Conservation (phyloP, 30 jellyfish, hydroid and myxozoan species). For the Morbakka virulenta region DNA sequence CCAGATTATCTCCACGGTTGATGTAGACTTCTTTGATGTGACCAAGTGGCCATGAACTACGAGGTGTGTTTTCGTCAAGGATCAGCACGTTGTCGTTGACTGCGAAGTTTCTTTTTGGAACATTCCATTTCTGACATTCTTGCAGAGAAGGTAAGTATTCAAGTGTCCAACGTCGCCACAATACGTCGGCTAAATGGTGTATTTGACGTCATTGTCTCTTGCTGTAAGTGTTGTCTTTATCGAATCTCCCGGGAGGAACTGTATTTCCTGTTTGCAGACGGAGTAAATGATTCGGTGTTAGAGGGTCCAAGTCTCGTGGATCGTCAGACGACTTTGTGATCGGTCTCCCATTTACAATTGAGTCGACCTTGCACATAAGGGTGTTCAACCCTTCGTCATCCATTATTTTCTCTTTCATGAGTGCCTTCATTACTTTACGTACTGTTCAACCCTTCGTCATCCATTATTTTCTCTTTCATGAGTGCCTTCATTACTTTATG, state of each 20-base stretch:
- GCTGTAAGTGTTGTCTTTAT: constrained; percentile 4
- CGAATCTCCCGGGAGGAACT: constrained; percentile 57
- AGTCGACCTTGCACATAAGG: constrained; percentile 27
- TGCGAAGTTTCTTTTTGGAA: background rate
- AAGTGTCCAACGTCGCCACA: constrained; percentile 34
- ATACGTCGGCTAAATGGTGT: constrained; percentile 31
- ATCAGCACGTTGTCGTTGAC: constrained; percentile 39
- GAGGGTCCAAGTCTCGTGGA: constrained; percentile 26
- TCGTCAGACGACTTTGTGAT: constrained; percentile 45
- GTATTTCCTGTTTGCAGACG: background rate
- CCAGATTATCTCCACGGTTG: constrained; percentile 32
- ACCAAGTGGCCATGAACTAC: constrained; percentile 59
- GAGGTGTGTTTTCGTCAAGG: constrained; percentile 17
- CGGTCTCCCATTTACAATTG: constrained; percentile 49
- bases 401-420: constrained; percentile 5
- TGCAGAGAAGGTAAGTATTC: constrained; percentile 35
- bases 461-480: constrained; percentile 4
- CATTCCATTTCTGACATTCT: constrained; percentile 22
- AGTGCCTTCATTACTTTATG: constrained; percentile 12
- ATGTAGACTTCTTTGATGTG: constrained; percentile 10
- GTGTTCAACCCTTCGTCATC: constrained; percentile 24
- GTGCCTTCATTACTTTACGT: constrained; percentile 11
- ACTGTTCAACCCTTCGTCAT: constrained; percentile 34
- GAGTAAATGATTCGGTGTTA: constrained; percentile 37
- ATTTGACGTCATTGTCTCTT: constrained; percentile 37